Conservation (phyloP, 2,113 vertebrate species). For the Scolopax mira region DNA sequence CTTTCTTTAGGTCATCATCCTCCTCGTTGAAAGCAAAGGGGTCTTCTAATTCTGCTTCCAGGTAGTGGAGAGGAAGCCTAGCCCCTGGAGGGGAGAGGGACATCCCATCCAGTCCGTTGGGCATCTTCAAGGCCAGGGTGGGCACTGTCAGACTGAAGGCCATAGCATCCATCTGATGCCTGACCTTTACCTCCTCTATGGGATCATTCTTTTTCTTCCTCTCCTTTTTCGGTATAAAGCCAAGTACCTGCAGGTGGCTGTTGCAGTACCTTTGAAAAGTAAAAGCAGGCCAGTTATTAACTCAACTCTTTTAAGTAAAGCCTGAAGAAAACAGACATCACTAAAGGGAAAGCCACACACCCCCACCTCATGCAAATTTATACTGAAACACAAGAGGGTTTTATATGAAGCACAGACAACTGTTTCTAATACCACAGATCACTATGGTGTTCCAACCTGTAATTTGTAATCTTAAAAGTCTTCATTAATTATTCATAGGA, state of each 20-base stretch:
- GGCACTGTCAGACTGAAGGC: slow-evolving; percentile 96
- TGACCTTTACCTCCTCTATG: slow-evolving; percentile 89
- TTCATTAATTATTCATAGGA: neutral
- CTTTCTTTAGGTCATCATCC: slow-evolving; percentile 87
- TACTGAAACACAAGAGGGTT: neutral
- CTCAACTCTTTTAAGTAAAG: neutral
- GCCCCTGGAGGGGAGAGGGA: slow-evolving; percentile 89
- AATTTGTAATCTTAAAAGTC: neutral
- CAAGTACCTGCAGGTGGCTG: slow-evolving; percentile 98
- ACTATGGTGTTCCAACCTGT: neutral
- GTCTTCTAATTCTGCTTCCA: slow-evolving; percentile 91
- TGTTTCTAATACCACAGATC: neutral
- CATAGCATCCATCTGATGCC: slow-evolving; percentile 91
- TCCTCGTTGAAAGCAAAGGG: slow-evolving; percentile 97
- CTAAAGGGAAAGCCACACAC: neutral
- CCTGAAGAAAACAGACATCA: neutral
- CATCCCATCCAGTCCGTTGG: slow-evolving; percentile 93
- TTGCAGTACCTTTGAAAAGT: slow-evolving; percentile 92
- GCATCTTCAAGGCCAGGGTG: slow-evolving; percentile 90
- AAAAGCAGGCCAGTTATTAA: slow-evolving; percentile 4
- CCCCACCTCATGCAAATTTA: neutral
- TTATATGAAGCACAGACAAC: neutral
- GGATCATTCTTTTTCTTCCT: slow-evolving; percentile 98
- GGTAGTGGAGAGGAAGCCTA: slow-evolving; percentile 86
- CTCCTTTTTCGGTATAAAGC: slow-evolving; percentile 99